Base-by-base conservation (phyloP, 2,888 invertebrate genomes). In the Erebia epiphron region DNA sequence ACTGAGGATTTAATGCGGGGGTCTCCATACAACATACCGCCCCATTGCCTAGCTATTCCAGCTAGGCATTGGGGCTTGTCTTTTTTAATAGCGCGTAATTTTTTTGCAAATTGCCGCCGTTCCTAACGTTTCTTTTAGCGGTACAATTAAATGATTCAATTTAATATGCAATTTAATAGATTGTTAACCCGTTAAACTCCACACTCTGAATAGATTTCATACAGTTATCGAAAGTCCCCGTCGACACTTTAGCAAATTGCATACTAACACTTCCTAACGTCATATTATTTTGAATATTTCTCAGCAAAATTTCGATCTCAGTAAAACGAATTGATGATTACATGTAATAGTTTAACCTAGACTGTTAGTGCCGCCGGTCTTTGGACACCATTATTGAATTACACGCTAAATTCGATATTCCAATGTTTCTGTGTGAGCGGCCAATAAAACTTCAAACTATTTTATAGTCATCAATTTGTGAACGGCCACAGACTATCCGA, bases 301-400 rank as follows among this genome's bases (percentile, higher is more conserved):
- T 80, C 78, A 80, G 82, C 78, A 79, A 82, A 82, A 88, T 86
- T 85, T 88, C 86, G 84, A 86, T 86, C 80, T 86, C 79, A 79
- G 85, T 85, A 86, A 86, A 79, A 78, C 90, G 77, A 92, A 92
- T 92, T 82, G 83, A 79, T 88, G 87, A 92, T 91, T 90, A 83
- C 81, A 83, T 81, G 81, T 90, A 89, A 91, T 90, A 75, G 86
- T 81, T 80, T 80, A 78, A 80, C 81, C 80, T 73, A 81, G 83
- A 83, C 83, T 84, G 82, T 84, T 84, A 86, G 85, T 89, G 91
- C 91, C 90, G 91, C 91, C 82, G 90, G 90, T 90, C 87, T 91
- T 90, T 86, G 85, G 84, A 86, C 80, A 81, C 83, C 80, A 88
- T 91, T 91, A 91, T 89, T 89, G 82, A 87, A 91, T 91, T 91